Base-by-base conservation (phyloP, 64 coral and sea anemone genomes). In the Astreopora myriophthalma region DNA sequence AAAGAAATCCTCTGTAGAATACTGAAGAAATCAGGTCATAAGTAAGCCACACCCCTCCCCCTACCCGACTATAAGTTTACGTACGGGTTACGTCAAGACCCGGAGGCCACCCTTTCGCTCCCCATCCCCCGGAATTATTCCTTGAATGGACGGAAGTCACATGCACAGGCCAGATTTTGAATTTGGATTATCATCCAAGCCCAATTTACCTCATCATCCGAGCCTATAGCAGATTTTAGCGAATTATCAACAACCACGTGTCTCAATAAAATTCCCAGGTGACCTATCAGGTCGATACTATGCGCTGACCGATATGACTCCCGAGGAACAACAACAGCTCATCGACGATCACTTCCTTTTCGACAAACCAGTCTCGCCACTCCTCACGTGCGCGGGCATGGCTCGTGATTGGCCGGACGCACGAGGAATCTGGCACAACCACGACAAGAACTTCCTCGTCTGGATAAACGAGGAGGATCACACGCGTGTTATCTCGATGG, bases 381-480 rank as follows among this genome's bases (percentile, higher is more conserved):
- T 95, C 24, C 69, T 95, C 61, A 95, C 94, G 26, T 95, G 94
- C 81, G 93, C 93, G 23, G 93, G 93, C 26, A 95, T 95, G 93
- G 93, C 93, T 42, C 93, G 93, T 58, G 93, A 95, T 64, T 95
- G 94, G 94, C 94, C 94, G 24, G 94, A 95, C 73, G 89, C 94
- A 5, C 89, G 94, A 3, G 94, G 94, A 48, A 95, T 95, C 25
- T 95, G 94, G 94, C 94, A 95, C 62, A 95, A 95, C 38, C 44
- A 82, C 33, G 81, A 95, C 72, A 95, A 92, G 71, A 95, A 95
- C 19, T 95, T 95, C 69, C 84, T 95, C 5, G 83, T 95, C 2
- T 95, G 94, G 94, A 74, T 95, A 17, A 95, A 95, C 75, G 94
- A 95, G 44, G 94, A 95, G 28, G 94, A 95, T 32, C 94, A 95